phyloP scores from a whole-genome alignment of 2,113 vertebrate genomes.

The Etheostoma cragini region DNA sequence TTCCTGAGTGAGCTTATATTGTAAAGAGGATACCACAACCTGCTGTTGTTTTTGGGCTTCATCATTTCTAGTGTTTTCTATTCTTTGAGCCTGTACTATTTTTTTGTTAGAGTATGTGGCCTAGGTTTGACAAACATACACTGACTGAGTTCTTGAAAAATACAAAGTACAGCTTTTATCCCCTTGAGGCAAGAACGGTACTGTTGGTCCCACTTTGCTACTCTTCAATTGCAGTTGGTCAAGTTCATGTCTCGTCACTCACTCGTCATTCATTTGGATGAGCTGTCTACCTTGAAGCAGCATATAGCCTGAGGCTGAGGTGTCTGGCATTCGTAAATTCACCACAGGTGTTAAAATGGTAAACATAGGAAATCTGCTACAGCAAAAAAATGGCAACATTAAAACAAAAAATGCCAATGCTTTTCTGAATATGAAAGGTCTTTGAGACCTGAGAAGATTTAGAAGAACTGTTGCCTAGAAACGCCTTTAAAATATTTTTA shows the following conservation, averaged over 20 bases:
- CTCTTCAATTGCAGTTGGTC: slow-evolving; percentile 38
- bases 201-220: slow-evolving; percentile 6
- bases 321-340: slow-evolving; percentile 40
- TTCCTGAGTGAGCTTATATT: slow-evolving; percentile 53
- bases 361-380: slow-evolving; percentile 28
- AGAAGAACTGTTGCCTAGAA: background rate
- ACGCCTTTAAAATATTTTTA: background rate
- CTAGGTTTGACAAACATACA: slow-evolving; percentile 14
- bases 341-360: slow-evolving; percentile 32
- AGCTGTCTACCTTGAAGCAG: slow-evolving; percentile 51
- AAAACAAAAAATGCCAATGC: slow-evolving; percentile 4
- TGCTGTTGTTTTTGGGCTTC: slow-evolving; percentile 51
- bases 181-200: slow-evolving; percentile 27
- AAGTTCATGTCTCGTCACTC: slow-evolving; percentile 35
- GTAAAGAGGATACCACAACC: slow-evolving; percentile 27
- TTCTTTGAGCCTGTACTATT: background rate
- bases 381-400: background rate
- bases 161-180: slow-evolving; percentile 23
- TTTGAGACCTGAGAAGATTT: background rate
- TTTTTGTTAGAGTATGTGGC: background rate
- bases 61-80: slow-evolving; percentile 15
- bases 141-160: slow-evolving; percentile 34
- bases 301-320: slow-evolving; percentile 33
- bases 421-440: background rate
- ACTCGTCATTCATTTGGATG: slow-evolving; percentile 56